These are phyloP conservation scores for Edolisoma coerulescens DNA, from an alignment of 2,113 vertebrate genomes.

Conservation along the genomic window DNA sequence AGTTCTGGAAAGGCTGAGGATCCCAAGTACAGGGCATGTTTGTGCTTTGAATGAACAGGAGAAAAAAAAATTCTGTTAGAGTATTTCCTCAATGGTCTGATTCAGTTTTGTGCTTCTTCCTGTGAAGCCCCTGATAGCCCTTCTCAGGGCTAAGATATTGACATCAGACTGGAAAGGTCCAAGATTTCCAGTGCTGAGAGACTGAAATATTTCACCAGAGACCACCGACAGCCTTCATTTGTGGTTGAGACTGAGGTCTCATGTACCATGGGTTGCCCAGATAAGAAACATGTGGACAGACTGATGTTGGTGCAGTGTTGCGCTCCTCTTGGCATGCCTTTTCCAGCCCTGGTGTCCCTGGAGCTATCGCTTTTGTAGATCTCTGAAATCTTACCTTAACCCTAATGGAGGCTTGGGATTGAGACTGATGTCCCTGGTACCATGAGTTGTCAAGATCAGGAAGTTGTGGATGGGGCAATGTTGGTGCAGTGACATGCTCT, in stretches of 20 bases:
- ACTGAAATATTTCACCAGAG: background rate
- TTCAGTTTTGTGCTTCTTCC: background rate
- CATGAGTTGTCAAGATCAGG: background rate
- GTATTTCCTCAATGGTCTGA: background rate
- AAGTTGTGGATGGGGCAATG: background rate
- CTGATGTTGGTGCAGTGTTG: background rate
- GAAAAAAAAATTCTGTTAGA: background rate
- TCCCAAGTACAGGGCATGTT: background rate
- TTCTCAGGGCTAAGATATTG: background rate
- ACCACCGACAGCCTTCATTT: background rate
- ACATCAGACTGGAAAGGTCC: background rate
- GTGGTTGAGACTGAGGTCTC: background rate
- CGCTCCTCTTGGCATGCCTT: no score
- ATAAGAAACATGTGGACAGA: background rate
- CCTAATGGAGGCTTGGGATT: background rate
- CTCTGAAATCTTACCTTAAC: background rate
- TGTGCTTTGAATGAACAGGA: background rate
- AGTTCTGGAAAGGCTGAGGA: background rate
- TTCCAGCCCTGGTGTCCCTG: background rate
- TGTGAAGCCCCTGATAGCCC: background rate
- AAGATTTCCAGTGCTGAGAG: background rate
- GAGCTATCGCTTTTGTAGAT: background rate
- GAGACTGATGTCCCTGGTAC: background rate
- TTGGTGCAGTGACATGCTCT: background rate
- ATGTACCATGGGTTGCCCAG: rapidly evolving